Evolutionary conservation across 53 echinoderm and acorn worm genomes (phyloP), one percentile per base, ranked within the genome.

Genomic region (Hippasteria phrygiana): DNA sequence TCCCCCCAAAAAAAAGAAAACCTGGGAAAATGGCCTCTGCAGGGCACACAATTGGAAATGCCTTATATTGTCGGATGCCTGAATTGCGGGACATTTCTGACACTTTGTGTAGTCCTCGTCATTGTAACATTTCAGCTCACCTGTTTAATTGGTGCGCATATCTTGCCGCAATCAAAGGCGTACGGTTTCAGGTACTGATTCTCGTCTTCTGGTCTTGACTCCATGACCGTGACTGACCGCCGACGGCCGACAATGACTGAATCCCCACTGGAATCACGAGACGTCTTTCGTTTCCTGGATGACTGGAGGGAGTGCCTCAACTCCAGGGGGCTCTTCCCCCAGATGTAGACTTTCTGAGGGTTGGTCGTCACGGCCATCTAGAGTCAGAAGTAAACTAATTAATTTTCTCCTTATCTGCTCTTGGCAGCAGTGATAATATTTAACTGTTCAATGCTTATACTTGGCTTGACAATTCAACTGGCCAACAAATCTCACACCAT

Each of bases 321-420:
- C 55, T 92, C 94, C 27, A 91, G 88, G 18, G 97, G 97, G 54
- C 95, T 93, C 80, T 92, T 92, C 22, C 98, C 98, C 98, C 98
- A 97, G 34, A 90, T 90, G 89, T 91, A 97, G 48, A 97, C 88
- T 88, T 78, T 93, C 76, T 95, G 91, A n/a, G 96, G 94, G 43
- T 80, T 87, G 70, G 85, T 66, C 20, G 95, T 95, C 43, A 95
- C 91, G 38, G 93, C 95, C 67, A 95, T 87, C 93, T 93, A 34
- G 51, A 63, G 62, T 0, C 37, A 50, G 69, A 33, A 47, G 32
- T 5, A 59, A 22, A 24, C 2, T 24, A 18, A 0, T 24, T 3
- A 59, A 8, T 59, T 50, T 18, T 12, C 6, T 11, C 43, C 0
- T 14, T 22, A 31, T 22, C 22, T 59, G 1, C n/a, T 24, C n/a